Conservation (phyloP, 2,113 vertebrate species). For the Erythrocebus patas region DNA sequence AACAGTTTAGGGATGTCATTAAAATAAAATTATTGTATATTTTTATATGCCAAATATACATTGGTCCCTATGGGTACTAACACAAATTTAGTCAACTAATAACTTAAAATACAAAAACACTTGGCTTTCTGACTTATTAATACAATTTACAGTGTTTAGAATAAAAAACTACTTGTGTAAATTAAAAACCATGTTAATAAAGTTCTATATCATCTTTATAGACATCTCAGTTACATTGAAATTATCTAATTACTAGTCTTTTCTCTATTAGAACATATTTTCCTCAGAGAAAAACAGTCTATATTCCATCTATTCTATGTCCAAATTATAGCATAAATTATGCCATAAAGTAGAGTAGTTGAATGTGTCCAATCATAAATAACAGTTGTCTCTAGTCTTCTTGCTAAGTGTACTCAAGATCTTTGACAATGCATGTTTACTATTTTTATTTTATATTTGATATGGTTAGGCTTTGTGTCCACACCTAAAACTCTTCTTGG, state of each 20-base stretch:
- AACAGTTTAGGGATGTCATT: neutral
- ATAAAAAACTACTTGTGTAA: neutral
- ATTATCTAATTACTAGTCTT: neutral
- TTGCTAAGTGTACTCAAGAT: neutral
- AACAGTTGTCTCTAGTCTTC: neutral
- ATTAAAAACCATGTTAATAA: neutral
- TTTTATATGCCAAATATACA: neutral
- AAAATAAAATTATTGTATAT: neutral
- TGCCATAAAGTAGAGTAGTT: neutral
- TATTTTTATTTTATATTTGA: neutral
- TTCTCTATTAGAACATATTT: neutral
- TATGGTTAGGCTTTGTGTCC: too few relatives aligned
- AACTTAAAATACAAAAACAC: neutral
- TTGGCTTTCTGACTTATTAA: neutral
- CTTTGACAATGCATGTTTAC: neutral
- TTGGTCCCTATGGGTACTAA: neutral
- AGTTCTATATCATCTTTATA: neutral
- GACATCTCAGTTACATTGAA: neutral
- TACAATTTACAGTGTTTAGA: neutral
- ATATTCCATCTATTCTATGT: neutral
- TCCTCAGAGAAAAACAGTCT: neutral
- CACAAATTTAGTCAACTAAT: neutral
- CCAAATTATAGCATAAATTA: neutral
- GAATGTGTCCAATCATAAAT: neutral
- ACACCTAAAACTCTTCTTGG: too few relatives aligned